Evolutionary conservation across 1,140 invertebrate genomes (phyloP), one percentile per base, ranked within the genome.

Genomic region (Pseudobourletiella spinata): DNA sequence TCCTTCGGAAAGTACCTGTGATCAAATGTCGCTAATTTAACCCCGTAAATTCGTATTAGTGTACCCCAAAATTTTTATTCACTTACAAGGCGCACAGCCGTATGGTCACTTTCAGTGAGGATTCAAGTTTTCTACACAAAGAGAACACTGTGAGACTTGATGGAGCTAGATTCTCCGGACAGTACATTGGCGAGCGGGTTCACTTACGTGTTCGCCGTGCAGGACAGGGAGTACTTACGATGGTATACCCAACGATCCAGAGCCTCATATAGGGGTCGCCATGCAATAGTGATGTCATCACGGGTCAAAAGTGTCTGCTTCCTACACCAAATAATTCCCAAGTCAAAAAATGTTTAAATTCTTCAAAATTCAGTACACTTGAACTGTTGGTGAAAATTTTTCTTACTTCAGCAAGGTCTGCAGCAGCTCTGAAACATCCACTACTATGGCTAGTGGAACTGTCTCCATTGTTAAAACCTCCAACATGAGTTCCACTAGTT

Each of bases 221-320:
- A 80, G 72, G 83, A 86, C 78, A 91, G 68, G 80, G 72, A 52
- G 75, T 73, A 66, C 79, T 80, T 69, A 74, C 81, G 68, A 72
- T 75, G 79, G 72, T 76, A 81, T 60, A 78, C 65, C 8, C 82
- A 72, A 56, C 71, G 71, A 39, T 80, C 73, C 56, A 79, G 74
- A 3, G 86, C 78, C 3, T 90, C 79, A 74, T 88, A 94, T 16
- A 96, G 74, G 35, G 91, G 91, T 70, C 83, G 80, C 94, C 94
- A 97, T 61, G 85, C 84, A 58, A 96, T 76, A 61, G 81, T 80
- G 51, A 97, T 72, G 59, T 96, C 92, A 63, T 87, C 82, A 25
- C 88, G 83, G 15, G 83, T 80, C 65, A 95, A 75, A 28, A 94
- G 77, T 70, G 86, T 76, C 68, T 78, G 83, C 78, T 91, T 92